Evolutionary conservation across 2,797 vertebrate species (phyloP).

Genomic region (Malacoraja senta): DNA sequence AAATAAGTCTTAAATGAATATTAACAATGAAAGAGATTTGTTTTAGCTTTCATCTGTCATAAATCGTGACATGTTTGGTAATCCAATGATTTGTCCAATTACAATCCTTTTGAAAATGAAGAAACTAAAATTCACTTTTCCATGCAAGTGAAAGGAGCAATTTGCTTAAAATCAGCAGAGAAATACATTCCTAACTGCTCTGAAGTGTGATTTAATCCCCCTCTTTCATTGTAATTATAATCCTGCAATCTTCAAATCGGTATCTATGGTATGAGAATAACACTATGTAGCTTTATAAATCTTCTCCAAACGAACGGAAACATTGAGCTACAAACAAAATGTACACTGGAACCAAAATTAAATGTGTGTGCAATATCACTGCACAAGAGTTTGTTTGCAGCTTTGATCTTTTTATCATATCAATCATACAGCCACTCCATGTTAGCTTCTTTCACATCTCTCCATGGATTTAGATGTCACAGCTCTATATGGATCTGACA

Average conservation of each 20-base stretch:
- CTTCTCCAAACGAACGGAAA: neutral
- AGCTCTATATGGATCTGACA: slow-evolving; percentile 59
- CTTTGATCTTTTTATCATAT: slow-evolving; percentile 55
- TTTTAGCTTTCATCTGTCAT: no score
- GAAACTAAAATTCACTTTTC: neutral
- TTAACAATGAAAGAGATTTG: neutral
- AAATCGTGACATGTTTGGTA: neutral
- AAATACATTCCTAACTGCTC: neutral
- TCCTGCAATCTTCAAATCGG: neutral
- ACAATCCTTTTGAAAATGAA: neutral
- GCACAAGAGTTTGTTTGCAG: slow-evolving; percentile 48
- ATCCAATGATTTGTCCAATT: neutral
- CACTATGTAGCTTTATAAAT: neutral
- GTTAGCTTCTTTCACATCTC: slow-evolving; percentile 51
- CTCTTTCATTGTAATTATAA: neutral
- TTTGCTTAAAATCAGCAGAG: neutral
- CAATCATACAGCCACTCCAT: slow-evolving; percentile 53
- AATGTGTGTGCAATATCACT: slow-evolving; percentile 50
- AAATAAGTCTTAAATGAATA: no score
- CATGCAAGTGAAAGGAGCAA: neutral
- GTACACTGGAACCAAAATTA: slow-evolving; percentile 48
- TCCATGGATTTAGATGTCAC: slow-evolving; percentile 55
- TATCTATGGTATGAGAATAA: neutral
- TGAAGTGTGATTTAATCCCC: neutral
- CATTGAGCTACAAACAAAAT: slow-evolving; percentile 40